A percentile compares a stretch with the other conserved stretches of the same genome.
Evolutionary conservation across 2,113 vertebrate species (phyloP).

Genomic region (Ciconia stormi): DNA sequence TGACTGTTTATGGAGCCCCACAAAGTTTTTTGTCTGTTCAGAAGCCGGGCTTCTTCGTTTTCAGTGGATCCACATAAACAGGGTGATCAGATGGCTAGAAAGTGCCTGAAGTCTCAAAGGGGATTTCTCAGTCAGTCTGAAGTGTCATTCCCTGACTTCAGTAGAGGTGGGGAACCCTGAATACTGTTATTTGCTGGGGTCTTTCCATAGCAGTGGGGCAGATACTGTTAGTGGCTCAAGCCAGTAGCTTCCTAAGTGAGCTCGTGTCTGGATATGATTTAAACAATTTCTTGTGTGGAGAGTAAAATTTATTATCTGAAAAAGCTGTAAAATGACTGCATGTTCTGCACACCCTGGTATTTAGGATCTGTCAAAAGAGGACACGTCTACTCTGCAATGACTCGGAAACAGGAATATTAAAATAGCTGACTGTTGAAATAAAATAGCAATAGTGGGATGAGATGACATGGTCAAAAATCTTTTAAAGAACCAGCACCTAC

Average conservation of each 20-base stretch:
- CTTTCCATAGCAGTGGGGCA: background rate
- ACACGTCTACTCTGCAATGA: background rate
- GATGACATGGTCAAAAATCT: background rate
- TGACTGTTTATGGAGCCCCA: background rate
- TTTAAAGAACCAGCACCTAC: background rate
- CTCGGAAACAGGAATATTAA: background rate
- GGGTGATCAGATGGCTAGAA: background rate
- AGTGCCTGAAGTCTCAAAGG: background rate
- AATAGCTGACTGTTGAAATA: background rate
- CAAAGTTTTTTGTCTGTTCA: background rate
- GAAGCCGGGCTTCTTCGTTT: background rate
- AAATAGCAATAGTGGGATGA: background rate
- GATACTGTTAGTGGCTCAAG: background rate
- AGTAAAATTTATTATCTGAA: slow-evolving; percentile 24
- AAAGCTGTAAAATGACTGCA: background rate
- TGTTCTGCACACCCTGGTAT: background rate
- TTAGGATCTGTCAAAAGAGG: background rate
- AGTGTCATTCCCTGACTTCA: background rate
- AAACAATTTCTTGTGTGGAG: background rate
- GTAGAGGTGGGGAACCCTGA: background rate
- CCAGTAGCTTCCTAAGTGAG: background rate
- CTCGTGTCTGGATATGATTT: background rate
- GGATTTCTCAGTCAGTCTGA: background rate
- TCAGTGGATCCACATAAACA: background rate
- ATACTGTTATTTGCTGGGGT: background rate